Evolutionary conservation across 92 coral and sea anemone genomes (phyloP).

Genomic region (Actinernus sp.): DNA sequence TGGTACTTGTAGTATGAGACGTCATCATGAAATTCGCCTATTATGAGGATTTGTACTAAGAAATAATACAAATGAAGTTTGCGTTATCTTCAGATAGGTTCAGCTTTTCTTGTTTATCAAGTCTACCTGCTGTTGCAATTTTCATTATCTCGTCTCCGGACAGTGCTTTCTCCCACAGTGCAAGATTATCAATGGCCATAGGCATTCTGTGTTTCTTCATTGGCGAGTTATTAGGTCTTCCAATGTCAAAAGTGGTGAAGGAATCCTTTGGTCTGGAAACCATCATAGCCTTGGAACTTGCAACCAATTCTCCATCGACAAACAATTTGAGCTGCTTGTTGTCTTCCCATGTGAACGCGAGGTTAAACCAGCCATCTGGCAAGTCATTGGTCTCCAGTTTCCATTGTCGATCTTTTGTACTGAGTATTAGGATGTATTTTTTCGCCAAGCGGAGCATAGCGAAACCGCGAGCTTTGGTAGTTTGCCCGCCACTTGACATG

Average conservation of each 20-base stretch:
- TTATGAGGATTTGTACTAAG: no score
- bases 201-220: constrained; percentile 64
- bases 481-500: constrained; percentile 89
- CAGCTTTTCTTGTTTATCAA: no score
- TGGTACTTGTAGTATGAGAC: no score
- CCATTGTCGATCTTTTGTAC: constrained; percentile 81
- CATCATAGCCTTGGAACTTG: constrained; percentile 45
- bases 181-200: constrained; percentile 53
- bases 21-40: no score
- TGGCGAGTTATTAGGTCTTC: constrained; percentile 85
- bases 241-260: constrained; percentile 71
- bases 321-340: constrained; percentile 66
- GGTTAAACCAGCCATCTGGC: constrained; percentile 88
- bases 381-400: constrained; percentile 68
- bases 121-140: constrained; percentile 49
- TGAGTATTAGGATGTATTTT: constrained; percentile 72
- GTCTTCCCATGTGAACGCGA: constrained; percentile 86
- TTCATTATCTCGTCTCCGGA: constrained; percentile 55
- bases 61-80: no score
- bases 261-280: constrained; percentile 68
- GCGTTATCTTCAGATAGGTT: no score
- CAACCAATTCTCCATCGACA: constrained; percentile 69
- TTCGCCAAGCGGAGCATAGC: constrained; percentile 70
- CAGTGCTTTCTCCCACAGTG: constrained; percentile 80
- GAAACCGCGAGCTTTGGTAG: constrained; percentile 87